Percentiles rank a stretch among this genome's conserved stretches.
These are phyloP conservation scores for Drosophila lacertosa DNA, from an alignment of 1,140 invertebrate species.

Conservation along the genomic window DNA sequence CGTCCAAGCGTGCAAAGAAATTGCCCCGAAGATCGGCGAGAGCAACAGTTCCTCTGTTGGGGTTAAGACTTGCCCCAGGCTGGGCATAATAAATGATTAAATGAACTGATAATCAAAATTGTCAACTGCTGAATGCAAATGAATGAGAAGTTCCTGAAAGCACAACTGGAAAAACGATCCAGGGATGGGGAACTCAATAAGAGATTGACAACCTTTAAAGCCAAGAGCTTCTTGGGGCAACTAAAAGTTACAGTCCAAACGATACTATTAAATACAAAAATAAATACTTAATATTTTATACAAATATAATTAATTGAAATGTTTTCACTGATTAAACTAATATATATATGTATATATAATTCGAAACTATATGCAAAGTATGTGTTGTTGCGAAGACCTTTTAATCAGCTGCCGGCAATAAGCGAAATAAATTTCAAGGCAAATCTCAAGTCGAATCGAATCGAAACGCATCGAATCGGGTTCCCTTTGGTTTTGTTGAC, in stretches of 20 bases:
- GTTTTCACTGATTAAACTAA: constrained; percentile 15
- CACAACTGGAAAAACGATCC: background rate
- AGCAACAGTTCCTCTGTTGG: background rate
- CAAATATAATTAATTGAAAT: too few species aligned
- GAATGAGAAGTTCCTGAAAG: constrained; percentile 18
- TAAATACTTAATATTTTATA: too few species aligned
- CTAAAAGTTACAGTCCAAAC: too few species aligned
- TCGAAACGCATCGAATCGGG: background rate
- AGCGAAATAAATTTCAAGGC: constrained; percentile 7
- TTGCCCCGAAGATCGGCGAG: constrained; percentile 31
- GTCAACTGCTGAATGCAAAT: constrained; percentile 43
- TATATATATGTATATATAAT: constrained; percentile 19
- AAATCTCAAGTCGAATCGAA: background rate
- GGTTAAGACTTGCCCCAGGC: background rate
- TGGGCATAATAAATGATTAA: constrained; percentile 51
- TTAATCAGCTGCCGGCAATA: constrained; percentile 2
- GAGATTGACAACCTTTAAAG: too few species aligned
- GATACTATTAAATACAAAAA: too few species aligned
- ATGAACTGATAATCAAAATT: constrained; percentile 58
- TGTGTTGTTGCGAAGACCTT: background rate
- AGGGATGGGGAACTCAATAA: background rate
- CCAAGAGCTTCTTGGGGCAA: too few species aligned
- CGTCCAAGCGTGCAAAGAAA: constrained; percentile 69
- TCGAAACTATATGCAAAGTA: background rate
- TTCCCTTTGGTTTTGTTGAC: constrained; percentile 4